Percentiles rank a stretch among this genome's conserved stretches.
Conservation (phyloP, 2,797 vertebrate genomes). For the Malacoctenus gilli region DNA sequence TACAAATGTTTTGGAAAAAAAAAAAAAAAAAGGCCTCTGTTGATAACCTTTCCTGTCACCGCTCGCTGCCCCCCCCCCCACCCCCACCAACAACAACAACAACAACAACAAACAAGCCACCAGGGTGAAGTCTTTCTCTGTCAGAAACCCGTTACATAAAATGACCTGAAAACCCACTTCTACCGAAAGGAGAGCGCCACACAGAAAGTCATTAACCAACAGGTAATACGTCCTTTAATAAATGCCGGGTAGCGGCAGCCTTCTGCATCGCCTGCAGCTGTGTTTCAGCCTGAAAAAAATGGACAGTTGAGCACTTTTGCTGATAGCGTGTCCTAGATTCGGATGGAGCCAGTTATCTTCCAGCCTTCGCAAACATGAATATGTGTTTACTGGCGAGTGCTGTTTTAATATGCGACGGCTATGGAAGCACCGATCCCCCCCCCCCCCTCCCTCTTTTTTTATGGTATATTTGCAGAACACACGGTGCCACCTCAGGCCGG, state of each 20-base stretch:
- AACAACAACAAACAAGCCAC: slow-evolving; percentile 54
- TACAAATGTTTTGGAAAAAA: too few relatives aligned
- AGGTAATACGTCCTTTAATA: slow-evolving; percentile 73
- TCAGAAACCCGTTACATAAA: slow-evolving; percentile 65
- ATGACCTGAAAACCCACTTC: slow-evolving; percentile 81
- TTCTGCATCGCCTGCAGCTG: slow-evolving; percentile 52
- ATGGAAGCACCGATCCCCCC: slow-evolving; percentile 5
- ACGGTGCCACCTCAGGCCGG: slow-evolving; percentile 16
- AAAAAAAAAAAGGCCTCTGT: too few relatives aligned
- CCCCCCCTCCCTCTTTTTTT: not conserved
- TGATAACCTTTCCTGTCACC: slow-evolving; percentile 41
- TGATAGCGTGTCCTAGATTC: slow-evolving; percentile 67
- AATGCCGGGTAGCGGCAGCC: slow-evolving; percentile 34
- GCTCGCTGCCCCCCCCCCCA: slow-evolving; percentile 30
- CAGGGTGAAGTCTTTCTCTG: slow-evolving; percentile 52
- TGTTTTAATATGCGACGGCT: slow-evolving; percentile 6
- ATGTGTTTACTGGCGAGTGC: slow-evolving; percentile 19
- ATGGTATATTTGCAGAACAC: slow-evolving; percentile 25
- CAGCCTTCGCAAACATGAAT: slow-evolving; percentile 25
- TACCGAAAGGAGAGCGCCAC: slow-evolving; percentile 63
- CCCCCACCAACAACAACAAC: too few relatives aligned
- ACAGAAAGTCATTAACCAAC: slow-evolving; percentile 76
- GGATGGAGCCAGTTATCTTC: slow-evolving; percentile 23
- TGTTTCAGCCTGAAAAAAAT: slow-evolving; percentile 60
- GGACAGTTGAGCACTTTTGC: slow-evolving; percentile 56